Evolutionary conservation across 2,113 vertebrate genomes (phyloP).

Genomic region (Lepus timidus): DNA sequence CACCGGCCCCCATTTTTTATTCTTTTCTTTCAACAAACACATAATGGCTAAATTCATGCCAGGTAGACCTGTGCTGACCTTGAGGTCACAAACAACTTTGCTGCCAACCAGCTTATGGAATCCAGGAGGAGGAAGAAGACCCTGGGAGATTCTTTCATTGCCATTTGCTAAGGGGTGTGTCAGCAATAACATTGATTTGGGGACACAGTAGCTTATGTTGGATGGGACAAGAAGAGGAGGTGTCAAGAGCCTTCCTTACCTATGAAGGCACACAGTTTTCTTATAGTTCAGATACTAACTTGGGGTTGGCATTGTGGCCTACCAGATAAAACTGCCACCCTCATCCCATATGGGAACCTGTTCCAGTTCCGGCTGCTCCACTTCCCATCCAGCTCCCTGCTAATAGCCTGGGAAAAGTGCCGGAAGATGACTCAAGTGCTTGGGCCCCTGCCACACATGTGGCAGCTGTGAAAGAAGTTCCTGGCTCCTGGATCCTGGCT

Average conservation of each 20-base stretch:
- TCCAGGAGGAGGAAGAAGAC: not conserved
- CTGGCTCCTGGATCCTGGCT: too few species aligned
- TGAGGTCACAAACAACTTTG: not conserved
- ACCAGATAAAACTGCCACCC: too few species aligned
- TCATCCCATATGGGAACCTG: too few species aligned
- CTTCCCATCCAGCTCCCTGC: too few species aligned
- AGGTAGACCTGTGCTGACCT: not conserved
- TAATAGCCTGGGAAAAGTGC: too few species aligned
- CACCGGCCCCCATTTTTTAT: too few species aligned
- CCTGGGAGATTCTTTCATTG: not conserved
- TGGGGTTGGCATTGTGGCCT: too few species aligned
- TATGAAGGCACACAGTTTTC: not conserved
- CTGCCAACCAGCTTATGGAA: not conserved
- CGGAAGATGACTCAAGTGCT: too few species aligned
- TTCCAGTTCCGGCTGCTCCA: too few species aligned
- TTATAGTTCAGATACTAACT: not conserved
- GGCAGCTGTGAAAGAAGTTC: too few species aligned
- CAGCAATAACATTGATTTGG: fast-evolving
- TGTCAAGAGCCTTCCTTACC: not conserved
- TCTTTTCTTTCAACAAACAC: not conserved
- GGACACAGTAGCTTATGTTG: not conserved
- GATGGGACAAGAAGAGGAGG: too few species aligned
- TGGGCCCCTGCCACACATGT: too few species aligned
- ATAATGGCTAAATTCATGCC: not conserved
- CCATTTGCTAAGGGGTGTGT: not conserved